Percentiles rank a stretch among this genome's conserved stretches.
Evolutionary conservation across 1,140 invertebrate genomes (phyloP).

Genomic region (Heliconius melpomene): DNA sequence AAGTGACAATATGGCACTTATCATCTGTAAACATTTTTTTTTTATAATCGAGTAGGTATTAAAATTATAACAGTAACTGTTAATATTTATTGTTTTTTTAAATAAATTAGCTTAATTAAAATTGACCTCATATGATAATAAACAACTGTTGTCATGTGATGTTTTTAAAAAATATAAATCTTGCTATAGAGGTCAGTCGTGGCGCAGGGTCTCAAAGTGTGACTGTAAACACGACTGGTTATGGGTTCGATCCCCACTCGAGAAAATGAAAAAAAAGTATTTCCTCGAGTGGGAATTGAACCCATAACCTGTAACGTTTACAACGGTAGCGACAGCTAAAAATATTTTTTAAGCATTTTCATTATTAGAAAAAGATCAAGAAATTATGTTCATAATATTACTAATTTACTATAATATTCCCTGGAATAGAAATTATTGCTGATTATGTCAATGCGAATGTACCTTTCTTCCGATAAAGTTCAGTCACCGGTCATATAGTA

Average conservation of each 20-base stretch:
- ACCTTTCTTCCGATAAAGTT: conserved; percentile 25
- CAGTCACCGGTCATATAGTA: conserved; percentile 24
- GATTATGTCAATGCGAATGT: conserved; percentile 14
- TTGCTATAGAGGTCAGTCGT: too few relatives aligned
- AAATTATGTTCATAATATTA: not conserved
- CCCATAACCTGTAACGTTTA: too few relatives aligned
- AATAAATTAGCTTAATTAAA: conserved; percentile 7
- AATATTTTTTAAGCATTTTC: too few relatives aligned
- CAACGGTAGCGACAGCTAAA: too few relatives aligned
- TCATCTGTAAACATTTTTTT: not conserved
- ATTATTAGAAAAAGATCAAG: too few relatives aligned
- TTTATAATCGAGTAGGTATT: not conserved
- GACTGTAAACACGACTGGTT: too few relatives aligned
- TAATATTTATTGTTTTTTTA: not conserved
- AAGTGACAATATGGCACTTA: not conserved
- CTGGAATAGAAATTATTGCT: conserved; percentile 11
- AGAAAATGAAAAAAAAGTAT: too few relatives aligned
- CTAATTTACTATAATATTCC: not conserved
- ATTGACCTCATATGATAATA: conserved; percentile 7
- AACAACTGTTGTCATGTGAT: conserved; percentile 1
- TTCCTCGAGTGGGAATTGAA: too few relatives aligned
- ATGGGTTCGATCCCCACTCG: too few relatives aligned
- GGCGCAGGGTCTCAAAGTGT: too few relatives aligned
- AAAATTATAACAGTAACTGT: not conserved
- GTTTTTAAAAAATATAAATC: not conserved